Percentiles rank a stretch among this genome's conserved stretches.
Conservation (phyloP, 2,113 vertebrate species). For the Cathartes aura region DNA sequence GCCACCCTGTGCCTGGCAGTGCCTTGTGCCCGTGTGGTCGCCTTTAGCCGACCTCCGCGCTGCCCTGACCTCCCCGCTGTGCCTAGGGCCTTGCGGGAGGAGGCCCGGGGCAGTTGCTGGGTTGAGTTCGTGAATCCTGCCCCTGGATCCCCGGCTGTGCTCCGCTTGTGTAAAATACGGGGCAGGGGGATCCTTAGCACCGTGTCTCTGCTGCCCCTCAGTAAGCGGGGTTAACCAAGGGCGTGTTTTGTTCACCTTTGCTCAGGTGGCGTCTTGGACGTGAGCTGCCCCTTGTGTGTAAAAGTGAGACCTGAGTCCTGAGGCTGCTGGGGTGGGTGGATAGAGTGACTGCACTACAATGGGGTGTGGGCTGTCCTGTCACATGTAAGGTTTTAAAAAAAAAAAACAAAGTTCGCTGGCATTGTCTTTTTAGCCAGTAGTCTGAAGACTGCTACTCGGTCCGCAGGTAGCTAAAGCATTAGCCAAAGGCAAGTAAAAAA, state of each 20-base stretch:
- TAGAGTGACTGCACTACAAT: rapidly evolving
- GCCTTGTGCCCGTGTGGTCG: too few species aligned
- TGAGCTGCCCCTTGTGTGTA: not conserved
- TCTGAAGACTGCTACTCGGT: not conserved
- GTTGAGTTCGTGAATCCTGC: not conserved
- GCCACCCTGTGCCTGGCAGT: not conserved
- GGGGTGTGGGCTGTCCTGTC: not conserved
- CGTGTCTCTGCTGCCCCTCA: rapidly evolving
- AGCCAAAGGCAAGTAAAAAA: not conserved
- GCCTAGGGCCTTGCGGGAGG: not conserved
- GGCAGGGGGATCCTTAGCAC: rapidly evolving
- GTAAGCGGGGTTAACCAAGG: rapidly evolving
- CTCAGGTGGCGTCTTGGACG: not conserved
- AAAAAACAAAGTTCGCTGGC: rapidly evolving
- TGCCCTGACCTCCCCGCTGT: not conserved
- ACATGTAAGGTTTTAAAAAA: rapidly evolving
- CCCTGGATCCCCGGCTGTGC: not conserved
- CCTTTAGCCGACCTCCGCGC: not conserved
- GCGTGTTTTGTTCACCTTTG: not conserved
- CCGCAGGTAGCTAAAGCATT: not conserved
- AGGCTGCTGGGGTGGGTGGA: not conserved
- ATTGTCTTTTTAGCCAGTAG: not conserved
- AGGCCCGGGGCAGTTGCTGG: too few species aligned
- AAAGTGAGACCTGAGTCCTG: not conserved
- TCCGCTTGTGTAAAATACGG: rapidly evolving